Percentiles rank a stretch among this genome's conserved stretches.
These are phyloP conservation scores for Nephrotoma appendiculata DNA, from an alignment of 2,888 invertebrate species.

Conservation along the genomic window DNA sequence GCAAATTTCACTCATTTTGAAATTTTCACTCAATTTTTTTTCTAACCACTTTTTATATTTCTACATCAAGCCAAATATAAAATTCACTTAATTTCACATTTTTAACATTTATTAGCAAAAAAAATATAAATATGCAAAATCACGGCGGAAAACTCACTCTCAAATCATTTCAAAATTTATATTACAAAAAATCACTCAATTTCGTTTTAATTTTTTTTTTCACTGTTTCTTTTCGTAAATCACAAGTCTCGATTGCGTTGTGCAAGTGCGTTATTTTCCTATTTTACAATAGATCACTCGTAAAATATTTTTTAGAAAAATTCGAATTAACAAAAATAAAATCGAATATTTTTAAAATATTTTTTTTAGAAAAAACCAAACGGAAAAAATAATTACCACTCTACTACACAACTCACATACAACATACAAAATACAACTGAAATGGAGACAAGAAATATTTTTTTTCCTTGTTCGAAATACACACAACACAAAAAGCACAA, in stretches of 20 bases:
- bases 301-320: not conserved
- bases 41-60: not conserved
- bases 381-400: constrained; percentile 9
- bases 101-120: not conserved
- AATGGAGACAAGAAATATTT: not conserved
- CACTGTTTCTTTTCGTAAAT: not conserved
- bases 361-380: not conserved
- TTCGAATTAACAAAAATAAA: not conserved
- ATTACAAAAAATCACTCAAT: not conserved
- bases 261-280: not conserved
- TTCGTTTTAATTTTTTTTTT: not conserved
- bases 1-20: not conserved
- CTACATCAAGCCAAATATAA: not conserved
- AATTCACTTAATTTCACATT: not conserved
- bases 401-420: constrained; percentile 8
- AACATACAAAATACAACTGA: constrained; percentile 6
- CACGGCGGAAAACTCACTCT: not conserved
- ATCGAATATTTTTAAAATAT: not conserved
- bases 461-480: not conserved
- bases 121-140: not conserved
- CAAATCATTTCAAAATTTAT: not conserved
- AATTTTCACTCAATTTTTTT: not conserved
- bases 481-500: not conserved
- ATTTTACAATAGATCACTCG: not conserved
- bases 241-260: not conserved